Evolutionary conservation across 1,140 invertebrate species (phyloP), one percentile per base, ranked within the genome.

Genomic region (Saccostrea glomerata): DNA sequence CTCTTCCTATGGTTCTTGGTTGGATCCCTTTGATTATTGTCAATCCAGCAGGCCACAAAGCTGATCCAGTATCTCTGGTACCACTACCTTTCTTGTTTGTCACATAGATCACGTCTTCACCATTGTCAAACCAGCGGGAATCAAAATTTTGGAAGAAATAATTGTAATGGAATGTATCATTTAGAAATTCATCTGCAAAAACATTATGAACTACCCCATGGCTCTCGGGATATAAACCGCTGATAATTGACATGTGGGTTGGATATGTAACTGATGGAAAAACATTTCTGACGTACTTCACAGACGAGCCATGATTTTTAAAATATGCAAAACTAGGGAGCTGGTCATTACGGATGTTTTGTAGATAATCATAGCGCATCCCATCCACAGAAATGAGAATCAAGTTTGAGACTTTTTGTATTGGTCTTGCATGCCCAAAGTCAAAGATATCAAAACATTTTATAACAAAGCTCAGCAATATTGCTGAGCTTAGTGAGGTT

Each of bases 191-290:
- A 94, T 97, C 96, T 91, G 96, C 97, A 91, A 96, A 95, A 82
- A 93, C 93, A 94, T 97, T 97, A 56, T 96, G 96, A 4, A 97
- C 92, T 86, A 98, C 96, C 20, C 97, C 97, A 94, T 97, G 97
- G 63, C 93, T 95, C 93, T 97, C 97, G 0, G 96, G 95, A 92
- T 97, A 97, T 47, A 97, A 92, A 12, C 97, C 90, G 56, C 97
- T 97, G 0, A 96, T 96, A 73, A 98, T 97, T 0, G 97, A 96
- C 92, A 97, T 97, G 94, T 97, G 97, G 95, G 97, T 97, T 5
- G 97, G 96, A 94, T 97, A 97, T 4, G 97, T 98, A 94, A 97
- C 97, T 3, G 97, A 97, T 0, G 96, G 95, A 94, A 97, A 97
- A 60, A 96, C 94, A 90, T 97, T 91, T 77, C 82, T 86, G 58